These are phyloP conservation scores for Cerceris rybyensis DNA, from an alignment of 2,888 invertebrate genomes.

Conservation along the genomic window DNA sequence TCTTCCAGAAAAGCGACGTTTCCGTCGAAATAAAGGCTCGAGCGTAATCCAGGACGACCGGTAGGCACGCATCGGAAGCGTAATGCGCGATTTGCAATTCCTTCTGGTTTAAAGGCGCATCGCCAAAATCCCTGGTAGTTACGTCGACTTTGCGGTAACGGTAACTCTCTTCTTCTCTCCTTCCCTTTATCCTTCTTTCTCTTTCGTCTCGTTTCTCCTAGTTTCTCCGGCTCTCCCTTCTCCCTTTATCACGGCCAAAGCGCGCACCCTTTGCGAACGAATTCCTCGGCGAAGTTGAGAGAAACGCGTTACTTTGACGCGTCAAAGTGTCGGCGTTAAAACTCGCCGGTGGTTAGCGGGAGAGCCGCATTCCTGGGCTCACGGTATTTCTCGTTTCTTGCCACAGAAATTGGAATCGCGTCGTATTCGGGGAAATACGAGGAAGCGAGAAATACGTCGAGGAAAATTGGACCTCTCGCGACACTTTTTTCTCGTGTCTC, in stretches of 20 bases:
- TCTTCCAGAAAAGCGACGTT: neutral
- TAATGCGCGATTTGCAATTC: slow-evolving; percentile 41
- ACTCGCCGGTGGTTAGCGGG: too few species aligned
- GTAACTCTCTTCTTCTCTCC: neutral
- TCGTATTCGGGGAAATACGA: too few species aligned
- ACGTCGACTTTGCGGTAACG: slow-evolving; percentile 11
- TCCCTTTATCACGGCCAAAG: slow-evolving; percentile 28
- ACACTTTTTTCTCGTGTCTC: too few species aligned
- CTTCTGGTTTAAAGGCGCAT: slow-evolving; percentile 15
- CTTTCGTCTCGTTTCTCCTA: neutral
- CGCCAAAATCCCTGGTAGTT: slow-evolving; percentile 17
- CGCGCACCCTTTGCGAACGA: slow-evolving; percentile 17
- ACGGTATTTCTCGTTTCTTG: too few species aligned
- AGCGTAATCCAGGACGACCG: neutral
- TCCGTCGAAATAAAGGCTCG: slow-evolving; percentile 4
- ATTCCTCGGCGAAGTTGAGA: neutral
- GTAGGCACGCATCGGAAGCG: slow-evolving; percentile 13
- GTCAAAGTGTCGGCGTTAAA: too few species aligned
- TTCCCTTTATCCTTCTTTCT: slow-evolving; percentile 2
- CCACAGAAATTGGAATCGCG: too few species aligned
- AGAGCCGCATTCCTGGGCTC: too few species aligned
- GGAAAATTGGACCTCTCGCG: too few species aligned
- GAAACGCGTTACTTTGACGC: too few species aligned
- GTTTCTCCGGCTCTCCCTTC: slow-evolving; percentile 14
- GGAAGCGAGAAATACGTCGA: too few species aligned